These are phyloP conservation scores for Fundulus diaphanus DNA, from an alignment of 2,797 vertebrate species.

Conservation along the genomic window DNA sequence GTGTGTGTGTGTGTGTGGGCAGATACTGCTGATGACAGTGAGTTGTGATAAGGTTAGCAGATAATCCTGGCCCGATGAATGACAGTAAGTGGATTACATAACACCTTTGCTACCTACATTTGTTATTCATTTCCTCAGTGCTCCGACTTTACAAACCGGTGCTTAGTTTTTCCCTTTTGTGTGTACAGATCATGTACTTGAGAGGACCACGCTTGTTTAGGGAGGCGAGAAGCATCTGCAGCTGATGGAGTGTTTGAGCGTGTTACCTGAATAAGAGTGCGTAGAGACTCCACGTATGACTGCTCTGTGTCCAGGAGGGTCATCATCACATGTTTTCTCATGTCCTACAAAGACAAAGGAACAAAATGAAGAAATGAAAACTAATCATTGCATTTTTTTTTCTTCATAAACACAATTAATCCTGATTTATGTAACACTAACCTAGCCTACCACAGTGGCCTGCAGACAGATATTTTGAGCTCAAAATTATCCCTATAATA, in stretches of 20 bases:
- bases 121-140: constrained; percentile 29
- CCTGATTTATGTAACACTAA: not conserved
- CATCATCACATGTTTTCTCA: constrained; percentile 99
- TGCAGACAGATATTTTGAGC: not conserved
- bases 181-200: not conserved
- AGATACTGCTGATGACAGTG: constrained; percentile 64
- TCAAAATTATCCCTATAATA: not conserved
- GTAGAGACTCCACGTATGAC: constrained; percentile 96
- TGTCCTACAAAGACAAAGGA: constrained; percentile 84
- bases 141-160: not conserved
- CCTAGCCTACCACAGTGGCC: not conserved
- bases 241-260: not conserved
- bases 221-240: not conserved
- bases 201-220: not conserved
- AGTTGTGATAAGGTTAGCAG: constrained; percentile 59
- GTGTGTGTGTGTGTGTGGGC: constrained; percentile 17
- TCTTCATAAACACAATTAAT: not conserved
- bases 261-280: constrained; percentile 93
- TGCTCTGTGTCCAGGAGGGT: constrained; percentile 96
- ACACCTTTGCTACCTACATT: constrained; percentile 55
- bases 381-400: not conserved
- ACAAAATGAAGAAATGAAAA: constrained; percentile 2
- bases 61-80: constrained; percentile 67
- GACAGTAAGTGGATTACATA: constrained; percentile 67
- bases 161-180: not conserved